Evolutionary conservation across 2,797 vertebrate genomes (phyloP), one percentile per base, ranked within the genome.

Genomic region (Cynodonichthys magdalenae): DNA sequence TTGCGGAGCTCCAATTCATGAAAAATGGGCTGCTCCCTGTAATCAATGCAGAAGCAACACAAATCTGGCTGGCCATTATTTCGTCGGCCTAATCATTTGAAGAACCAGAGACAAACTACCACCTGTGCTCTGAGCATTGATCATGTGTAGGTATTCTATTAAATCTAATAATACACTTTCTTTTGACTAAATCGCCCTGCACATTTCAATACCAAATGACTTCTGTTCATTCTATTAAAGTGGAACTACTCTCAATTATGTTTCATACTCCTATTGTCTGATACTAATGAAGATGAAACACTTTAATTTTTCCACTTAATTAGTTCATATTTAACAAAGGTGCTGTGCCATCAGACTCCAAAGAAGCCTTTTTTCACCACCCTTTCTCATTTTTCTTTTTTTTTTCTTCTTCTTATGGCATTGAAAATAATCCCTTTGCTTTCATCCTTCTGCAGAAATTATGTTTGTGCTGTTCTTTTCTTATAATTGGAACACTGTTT

Each of bases 241-340:
- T 86, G 75, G 86, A 90, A 87, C 90, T 89, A 77, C 87, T 91
- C 88, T 88, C 90, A 90, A 90, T 92, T 90, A 91, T 86, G 83
- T 77, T 87, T 80, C 87, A 78, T 84, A 82, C 82, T 90, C 87
- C 85, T 70, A 85, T 90, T 91, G 91, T 92, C 91, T 89, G 90
- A 87, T 89, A 56, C 83, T 91, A 91, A 92, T 92, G 92, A 92
- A 92, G 92, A 93, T 87, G 85, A 91, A 92, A 90, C 82, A 68
- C 88, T 89, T 91, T 90, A 70, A 87, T 91, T 89, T 90, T 88
- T 84, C 85, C 85, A 88, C 88, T 87, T 92, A 92, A 92, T 92
- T 92, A 92, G 82, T 89, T 88, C 87, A 91, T 88, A 91, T 92
- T 93, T 92, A 91, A 89, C 87, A 80, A 89, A 91, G 90, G 88